These are phyloP conservation scores for Hirudinaria manillensis DNA, from an alignment of 2,888 invertebrate species.

Conservation along the genomic window DNA sequence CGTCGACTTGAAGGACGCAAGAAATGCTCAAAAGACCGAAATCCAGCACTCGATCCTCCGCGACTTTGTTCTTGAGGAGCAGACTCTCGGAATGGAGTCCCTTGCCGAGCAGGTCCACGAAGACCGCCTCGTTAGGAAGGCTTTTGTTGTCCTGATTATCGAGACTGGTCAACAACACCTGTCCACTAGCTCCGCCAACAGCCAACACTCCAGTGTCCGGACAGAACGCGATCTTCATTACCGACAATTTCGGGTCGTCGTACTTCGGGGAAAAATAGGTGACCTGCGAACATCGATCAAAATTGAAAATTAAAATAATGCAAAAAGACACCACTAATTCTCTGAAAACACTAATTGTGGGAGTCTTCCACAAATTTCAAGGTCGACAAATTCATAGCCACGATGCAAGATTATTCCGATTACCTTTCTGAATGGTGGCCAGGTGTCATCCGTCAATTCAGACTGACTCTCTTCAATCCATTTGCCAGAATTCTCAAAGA, in stretches of 20 bases:
- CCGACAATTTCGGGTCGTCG: slow-evolving; percentile 84
- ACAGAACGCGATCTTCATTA: slow-evolving; percentile 79
- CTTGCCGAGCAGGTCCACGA: slow-evolving; percentile 84
- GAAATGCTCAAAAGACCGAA: slow-evolving; percentile 68
- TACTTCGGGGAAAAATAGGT: slow-evolving; percentile 55
- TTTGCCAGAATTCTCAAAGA: slow-evolving; percentile 43
- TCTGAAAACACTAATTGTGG: neutral
- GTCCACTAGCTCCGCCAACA: slow-evolving; percentile 90
- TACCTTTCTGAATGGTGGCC: slow-evolving; percentile 87
- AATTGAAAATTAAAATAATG: slow-evolving; percentile 56
- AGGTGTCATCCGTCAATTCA: slow-evolving; percentile 67
- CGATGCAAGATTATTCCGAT: neutral
- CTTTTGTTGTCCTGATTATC: slow-evolving; percentile 49
- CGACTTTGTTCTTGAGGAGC: slow-evolving; percentile 57
- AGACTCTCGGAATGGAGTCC: slow-evolving; percentile 71
- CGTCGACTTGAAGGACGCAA: slow-evolving; percentile 77
- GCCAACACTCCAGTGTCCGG: slow-evolving; percentile 78
- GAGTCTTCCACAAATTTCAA: neutral
- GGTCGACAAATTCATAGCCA: neutral
- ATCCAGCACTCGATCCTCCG: slow-evolving; percentile 57
- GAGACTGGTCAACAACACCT: slow-evolving; percentile 66
- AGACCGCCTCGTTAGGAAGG: slow-evolving; percentile 49
- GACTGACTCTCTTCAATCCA: neutral
- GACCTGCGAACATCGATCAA: slow-evolving; percentile 88
- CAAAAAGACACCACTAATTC: neutral